Conservation (phyloP, 92 coral and sea anemone genomes). For the Anthopleura xanthogrammica region DNA sequence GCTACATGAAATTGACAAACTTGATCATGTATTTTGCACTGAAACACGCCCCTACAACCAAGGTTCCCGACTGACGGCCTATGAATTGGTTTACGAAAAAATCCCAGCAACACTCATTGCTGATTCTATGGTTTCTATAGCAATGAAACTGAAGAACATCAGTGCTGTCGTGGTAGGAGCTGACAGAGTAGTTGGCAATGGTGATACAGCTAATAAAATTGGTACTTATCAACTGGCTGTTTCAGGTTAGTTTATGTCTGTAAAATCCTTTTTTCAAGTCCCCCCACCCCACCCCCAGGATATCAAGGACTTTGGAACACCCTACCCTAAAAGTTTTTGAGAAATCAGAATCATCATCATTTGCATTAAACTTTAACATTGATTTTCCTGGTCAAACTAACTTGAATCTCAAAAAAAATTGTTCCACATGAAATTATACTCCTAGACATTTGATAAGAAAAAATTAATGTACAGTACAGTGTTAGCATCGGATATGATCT, state of each 20-base stretch:
- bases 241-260: conserved; percentile 54
- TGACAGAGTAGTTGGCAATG: conserved; percentile 97
- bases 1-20: conserved; percentile 53
- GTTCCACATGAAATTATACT: too few relatives aligned
- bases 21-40: conserved; percentile 93
- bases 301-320: too few relatives aligned
- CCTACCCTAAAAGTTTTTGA: too few relatives aligned
- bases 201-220: conserved; percentile 95
- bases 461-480: too few relatives aligned
- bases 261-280: too few relatives aligned
- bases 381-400: too few relatives aligned
- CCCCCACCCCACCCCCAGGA: too few relatives aligned
- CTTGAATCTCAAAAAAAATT: too few relatives aligned
- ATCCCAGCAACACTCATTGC: conserved; percentile 91
- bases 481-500: too few relatives aligned
- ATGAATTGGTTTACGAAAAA: conserved; percentile 84
- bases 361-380: not conserved
- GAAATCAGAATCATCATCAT: too few relatives aligned
- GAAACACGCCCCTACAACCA: conserved; percentile 98
- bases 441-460: too few relatives aligned
- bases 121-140: conserved; percentile 92
- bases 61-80: conserved; percentile 94
- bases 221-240: conserved; percentile 97
- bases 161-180: conserved; percentile 94
- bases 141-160: conserved; percentile 77